Evolutionary conservation across 2,113 vertebrate species (phyloP), one percentile per base, ranked within the genome.

Genomic region (Struthio camelus): DNA sequence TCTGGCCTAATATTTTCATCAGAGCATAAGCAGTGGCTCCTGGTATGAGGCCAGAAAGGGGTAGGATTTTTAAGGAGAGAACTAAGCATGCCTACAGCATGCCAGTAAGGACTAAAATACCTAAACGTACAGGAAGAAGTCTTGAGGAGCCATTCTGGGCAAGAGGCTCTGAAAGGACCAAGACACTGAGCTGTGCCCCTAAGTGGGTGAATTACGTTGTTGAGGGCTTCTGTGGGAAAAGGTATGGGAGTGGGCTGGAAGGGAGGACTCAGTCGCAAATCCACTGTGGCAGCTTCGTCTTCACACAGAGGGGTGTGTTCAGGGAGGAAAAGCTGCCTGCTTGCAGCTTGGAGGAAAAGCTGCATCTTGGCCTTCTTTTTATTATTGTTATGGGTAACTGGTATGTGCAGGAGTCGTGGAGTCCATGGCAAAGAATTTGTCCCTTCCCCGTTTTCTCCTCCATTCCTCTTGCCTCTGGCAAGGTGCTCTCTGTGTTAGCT

Each of bases 221-320:
- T 77, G 79, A 70, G n/a, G 30, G 32, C 19, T 82, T 70, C 48
- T 4, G 2, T 30, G 34, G 42, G 20, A 71, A 23, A 13, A 83
- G 72, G 7, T 71, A 28, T 66, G 44, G 19, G 48, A 72, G 23
- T 12, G 32, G 36, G 25, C 27, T 66, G 73, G 32, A 70, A n/a
- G 32, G 5, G 75, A 36, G 24, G 23, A 76, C 62, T 17, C 58
- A 23, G 64, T 28, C 69, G 44, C 34, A 36, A 53, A 69, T 38
- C 56, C 53, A 61, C 36, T 8, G 1, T 38, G 44, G 24, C 59
- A 78, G 64, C 50, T 78, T 73, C 59, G 10, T 59, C 34, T 54
- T 66, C 40, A 50, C 0, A 0, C 2, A 15, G 76, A 71, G 2
- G 2, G 7, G 9, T 24, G 7, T 44, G 18, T 16, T 82, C 56